Conservation (phyloP, 2,797 vertebrate species). For the Chrosomus eos region DNA sequence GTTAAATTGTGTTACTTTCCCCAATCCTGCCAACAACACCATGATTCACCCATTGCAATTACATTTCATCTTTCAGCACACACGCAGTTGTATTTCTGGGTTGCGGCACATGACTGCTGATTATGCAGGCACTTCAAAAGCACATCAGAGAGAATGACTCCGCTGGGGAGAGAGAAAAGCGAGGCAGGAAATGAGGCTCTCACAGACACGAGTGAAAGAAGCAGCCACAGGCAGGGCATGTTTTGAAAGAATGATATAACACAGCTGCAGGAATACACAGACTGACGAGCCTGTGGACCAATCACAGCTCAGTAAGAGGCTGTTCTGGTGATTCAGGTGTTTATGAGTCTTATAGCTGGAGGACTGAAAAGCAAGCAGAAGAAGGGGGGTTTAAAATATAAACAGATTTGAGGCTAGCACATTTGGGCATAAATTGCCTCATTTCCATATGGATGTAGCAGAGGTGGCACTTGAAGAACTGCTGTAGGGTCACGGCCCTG, state of each 20-base stretch:
- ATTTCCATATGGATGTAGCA: not conserved
- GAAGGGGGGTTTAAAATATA: not conserved
- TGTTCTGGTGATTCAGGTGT: not conserved
- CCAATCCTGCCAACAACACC: conserved; percentile 20
- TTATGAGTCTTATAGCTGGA: not conserved
- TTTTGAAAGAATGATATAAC: conserved; percentile 33
- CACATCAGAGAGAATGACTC: conserved; percentile 50
- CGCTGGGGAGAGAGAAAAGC: not conserved
- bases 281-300: not conserved
- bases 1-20: not conserved
- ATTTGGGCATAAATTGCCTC: conserved; percentile 38
- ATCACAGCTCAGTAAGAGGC: not conserved
- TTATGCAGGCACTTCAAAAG: conserved; percentile 53
- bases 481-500: conserved; percentile 1
- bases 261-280: conserved; percentile 18
- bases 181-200: conserved; percentile 25
- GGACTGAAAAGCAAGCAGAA: not conserved
- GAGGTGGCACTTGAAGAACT: not conserved
- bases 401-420: not conserved
- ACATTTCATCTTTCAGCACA: conserved; percentile 31
- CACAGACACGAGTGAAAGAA: not conserved
- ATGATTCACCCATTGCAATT: conserved; percentile 51
- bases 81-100: conserved; percentile 49
- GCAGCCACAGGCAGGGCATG: conserved; percentile 16
- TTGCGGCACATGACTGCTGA: conserved; percentile 48